Evolutionary conservation across 2,888 invertebrate genomes (phyloP).

Genomic region (Sarcophaga rosellei): DNA sequence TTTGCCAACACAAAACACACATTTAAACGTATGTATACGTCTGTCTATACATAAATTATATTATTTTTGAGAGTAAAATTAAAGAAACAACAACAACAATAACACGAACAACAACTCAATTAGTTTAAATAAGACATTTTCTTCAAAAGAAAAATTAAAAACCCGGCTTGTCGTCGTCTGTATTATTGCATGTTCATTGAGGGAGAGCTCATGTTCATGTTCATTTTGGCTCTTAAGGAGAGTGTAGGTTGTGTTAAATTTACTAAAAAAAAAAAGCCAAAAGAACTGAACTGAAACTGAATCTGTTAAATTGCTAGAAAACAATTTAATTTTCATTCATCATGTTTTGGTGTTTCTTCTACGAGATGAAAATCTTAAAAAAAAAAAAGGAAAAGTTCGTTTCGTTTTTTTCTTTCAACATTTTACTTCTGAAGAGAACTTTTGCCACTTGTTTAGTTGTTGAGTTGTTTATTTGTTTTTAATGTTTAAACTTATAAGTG

Average conservation of each 20-base stretch:
- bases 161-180: conserved; percentile 14
- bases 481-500: conserved; percentile 66
- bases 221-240: not conserved
- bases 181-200: not conserved
- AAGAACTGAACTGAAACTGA: not conserved
- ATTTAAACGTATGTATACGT: not conserved
- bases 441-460: conserved; percentile 65
- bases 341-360: not conserved
- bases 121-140: conserved; percentile 61
- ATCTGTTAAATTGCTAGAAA: conserved; percentile 7
- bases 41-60: no score
- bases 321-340: not conserved
- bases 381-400: not conserved
- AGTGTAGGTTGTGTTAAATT: no score
- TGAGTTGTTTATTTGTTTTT: conserved; percentile 5
- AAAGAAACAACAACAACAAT: no score
- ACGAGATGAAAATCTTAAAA: conserved; percentile 22
- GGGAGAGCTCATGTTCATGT: not conserved
- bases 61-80: not conserved
- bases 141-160: conserved; percentile 57
- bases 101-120: conserved; percentile 47
- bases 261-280: no score
- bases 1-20: conserved; percentile 19
- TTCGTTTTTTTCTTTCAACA: conserved; percentile 38
- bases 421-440: conserved; percentile 40